A percentile compares a stretch with the other conserved stretches of the same genome.
These are phyloP conservation scores for rat (Rattus norvegicus) DNA, from an alignment of 2,113 vertebrate genomes.

Conservation along the genomic window DNA sequence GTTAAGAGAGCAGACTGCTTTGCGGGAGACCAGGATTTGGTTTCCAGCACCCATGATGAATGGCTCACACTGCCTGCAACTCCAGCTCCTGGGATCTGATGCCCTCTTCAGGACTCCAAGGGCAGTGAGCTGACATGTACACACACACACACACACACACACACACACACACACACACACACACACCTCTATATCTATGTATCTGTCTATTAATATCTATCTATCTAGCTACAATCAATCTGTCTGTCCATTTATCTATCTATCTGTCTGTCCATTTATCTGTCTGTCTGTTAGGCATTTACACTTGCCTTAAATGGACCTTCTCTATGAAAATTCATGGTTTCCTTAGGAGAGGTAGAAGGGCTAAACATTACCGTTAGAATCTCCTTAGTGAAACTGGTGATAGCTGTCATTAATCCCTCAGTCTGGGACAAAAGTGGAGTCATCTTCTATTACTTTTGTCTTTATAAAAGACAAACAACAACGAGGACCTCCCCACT, in stretches of 20 bases:
- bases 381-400: background rate
- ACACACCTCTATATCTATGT: background rate
- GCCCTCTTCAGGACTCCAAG: background rate
- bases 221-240: background rate
- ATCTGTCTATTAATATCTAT: background rate
- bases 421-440: background rate
- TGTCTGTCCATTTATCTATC: background rate
- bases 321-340: background rate
- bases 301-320: background rate
- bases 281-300: background rate
- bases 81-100: background rate
- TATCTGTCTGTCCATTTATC: background rate
- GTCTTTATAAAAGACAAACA: background rate
- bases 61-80: background rate
- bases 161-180: background rate
- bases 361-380: slow-evolving; percentile 5
- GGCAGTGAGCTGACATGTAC: background rate
- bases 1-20: background rate
- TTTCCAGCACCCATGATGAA: background rate
- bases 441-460: background rate
- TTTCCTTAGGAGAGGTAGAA: background rate
- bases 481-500: background rate
- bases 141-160: background rate
- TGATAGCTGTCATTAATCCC: background rate
- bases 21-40: background rate